Percentiles rank a stretch among this genome's conserved stretches.
phyloP scores from a whole-genome alignment of 2,888 invertebrate genomes.

The Agonopterix arenella region DNA sequence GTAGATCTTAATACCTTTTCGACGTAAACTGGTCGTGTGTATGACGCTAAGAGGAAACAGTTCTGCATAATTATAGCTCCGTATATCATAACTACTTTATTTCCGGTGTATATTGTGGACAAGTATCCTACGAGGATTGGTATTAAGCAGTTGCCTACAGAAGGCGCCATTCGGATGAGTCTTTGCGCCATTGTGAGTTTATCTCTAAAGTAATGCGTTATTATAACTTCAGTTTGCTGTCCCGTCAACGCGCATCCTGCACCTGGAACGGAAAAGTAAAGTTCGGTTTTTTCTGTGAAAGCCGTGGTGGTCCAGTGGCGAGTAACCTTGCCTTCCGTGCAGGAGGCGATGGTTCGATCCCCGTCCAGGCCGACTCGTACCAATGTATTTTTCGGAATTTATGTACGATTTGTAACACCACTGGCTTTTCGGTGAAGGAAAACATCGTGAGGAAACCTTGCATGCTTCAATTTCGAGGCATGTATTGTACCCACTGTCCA shows the following conservation, averaged over 20 bases:
- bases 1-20: constrained; percentile 61
- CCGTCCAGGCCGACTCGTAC: too few relatives aligned
- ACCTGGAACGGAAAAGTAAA: constrained; percentile 50
- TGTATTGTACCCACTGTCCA: too few relatives aligned
- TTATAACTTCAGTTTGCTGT: constrained; percentile 75
- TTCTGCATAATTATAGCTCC: constrained; percentile 77
- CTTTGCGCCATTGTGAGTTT: constrained; percentile 71
- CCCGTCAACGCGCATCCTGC: constrained; percentile 74
- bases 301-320: too few relatives aligned
- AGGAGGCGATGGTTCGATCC: too few relatives aligned
- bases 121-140: constrained; percentile 70
- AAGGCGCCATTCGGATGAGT: constrained; percentile 68
- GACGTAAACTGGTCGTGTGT: constrained; percentile 73
- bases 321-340: too few relatives aligned
- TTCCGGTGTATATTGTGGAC: constrained; percentile 55
- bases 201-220: constrained; percentile 77
- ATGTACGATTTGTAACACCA: too few relatives aligned
- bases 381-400: too few relatives aligned
- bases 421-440: too few relatives aligned
- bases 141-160: constrained; percentile 70
- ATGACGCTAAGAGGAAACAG: constrained; percentile 68
- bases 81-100: constrained; percentile 72
- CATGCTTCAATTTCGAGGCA: too few relatives aligned
- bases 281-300: too few relatives aligned
- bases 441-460: too few relatives aligned